Base-by-base conservation (phyloP, 2,113 vertebrate species). In the Collichthys lucidus region DNA sequence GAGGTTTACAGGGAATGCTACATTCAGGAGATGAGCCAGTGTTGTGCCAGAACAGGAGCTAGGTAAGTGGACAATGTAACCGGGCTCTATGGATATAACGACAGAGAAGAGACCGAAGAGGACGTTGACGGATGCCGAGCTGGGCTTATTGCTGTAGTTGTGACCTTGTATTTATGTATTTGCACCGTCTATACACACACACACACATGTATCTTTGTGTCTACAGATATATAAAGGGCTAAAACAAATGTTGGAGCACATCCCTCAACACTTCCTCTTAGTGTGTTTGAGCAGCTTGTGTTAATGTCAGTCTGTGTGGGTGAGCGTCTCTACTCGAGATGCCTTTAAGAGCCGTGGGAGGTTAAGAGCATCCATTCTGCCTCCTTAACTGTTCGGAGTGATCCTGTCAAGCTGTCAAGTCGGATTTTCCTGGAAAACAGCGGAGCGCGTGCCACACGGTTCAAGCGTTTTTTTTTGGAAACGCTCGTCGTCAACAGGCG, bases 351-450 rank as follows among this genome's bases (percentile, higher is more conserved):
- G 56, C 86, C 2, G 68, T 68, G 81, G 79, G 90, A 91, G 89
- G 80, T 84, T 87, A 76, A 83, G 71, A 87, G 80, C 87, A 80
- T 88, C 85, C 70, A 72, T 90, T 80, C 83, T 79, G 57, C 81
- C 80, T 86, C 82, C 60, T 90, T 87, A 81, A 62, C 86, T 12
- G 83, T 86, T 88, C 44, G 22, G 55, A 87, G 83, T 24, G 64
- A 84, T 86, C 80, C 84, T 88, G 87, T 90, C 84, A 73, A 77
- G 82, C 82, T 87, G 82, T 87, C 75, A 64, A 70, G 80, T 59
- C 9, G 24, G 3, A 2, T 74, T 78, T 84, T 72, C 46, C 17
- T 11, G 11, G 42, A 74, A 62, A 90, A 79, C 35, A 7, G 47
- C 19, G 14, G 50, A 49, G 72, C 15, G 42, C 8, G 4, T 82